phyloP scores from a whole-genome alignment of 2,888 invertebrate genomes.

The Tetheella fluctuosa region DNA sequence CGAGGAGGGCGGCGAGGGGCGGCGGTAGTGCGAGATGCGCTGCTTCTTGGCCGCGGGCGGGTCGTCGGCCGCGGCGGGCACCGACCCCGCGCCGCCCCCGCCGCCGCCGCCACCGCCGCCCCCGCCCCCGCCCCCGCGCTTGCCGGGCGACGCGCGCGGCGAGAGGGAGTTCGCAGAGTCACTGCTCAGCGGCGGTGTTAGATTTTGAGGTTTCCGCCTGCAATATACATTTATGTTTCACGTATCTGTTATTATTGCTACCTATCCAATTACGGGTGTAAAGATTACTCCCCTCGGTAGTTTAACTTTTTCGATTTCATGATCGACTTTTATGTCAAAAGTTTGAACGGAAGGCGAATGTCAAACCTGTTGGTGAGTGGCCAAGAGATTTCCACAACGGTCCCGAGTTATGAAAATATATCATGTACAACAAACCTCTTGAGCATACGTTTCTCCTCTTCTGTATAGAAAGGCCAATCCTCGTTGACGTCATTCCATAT shows the following conservation, averaged over 20 bases:
- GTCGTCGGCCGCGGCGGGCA: conserved; percentile 87
- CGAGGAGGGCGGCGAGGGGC: conserved; percentile 79
- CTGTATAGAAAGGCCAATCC: conserved; percentile 97
- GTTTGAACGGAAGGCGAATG: too few relatives aligned
- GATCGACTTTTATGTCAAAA: too few relatives aligned
- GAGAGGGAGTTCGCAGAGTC: conserved; percentile 94
- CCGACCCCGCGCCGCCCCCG: conserved; percentile 66
- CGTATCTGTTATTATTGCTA: too few relatives aligned
- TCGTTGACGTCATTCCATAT: conserved; percentile 97
- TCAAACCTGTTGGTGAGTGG: too few relatives aligned
- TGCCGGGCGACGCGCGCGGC: conserved; percentile 86
- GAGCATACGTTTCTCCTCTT: conserved; percentile 93
- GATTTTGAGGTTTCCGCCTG: conserved; percentile 95
- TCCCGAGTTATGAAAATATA: too few relatives aligned
- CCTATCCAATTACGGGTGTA: too few relatives aligned
- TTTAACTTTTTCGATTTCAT: too few relatives aligned
- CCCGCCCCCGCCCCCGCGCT: conserved; percentile 79
- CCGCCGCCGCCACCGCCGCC: conserved; percentile 12
- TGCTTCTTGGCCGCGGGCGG: conserved; percentile 88
- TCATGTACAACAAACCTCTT: conserved; percentile 86
- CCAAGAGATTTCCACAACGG: too few relatives aligned
- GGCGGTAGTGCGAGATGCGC: conserved; percentile 90
- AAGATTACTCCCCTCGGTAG: too few relatives aligned
- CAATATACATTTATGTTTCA: neutral
- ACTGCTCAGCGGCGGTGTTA: conserved; percentile 94